Evolutionary conservation across 2,888 invertebrate species (phyloP).

Genomic region (Choristoneura rosaceana): DNA sequence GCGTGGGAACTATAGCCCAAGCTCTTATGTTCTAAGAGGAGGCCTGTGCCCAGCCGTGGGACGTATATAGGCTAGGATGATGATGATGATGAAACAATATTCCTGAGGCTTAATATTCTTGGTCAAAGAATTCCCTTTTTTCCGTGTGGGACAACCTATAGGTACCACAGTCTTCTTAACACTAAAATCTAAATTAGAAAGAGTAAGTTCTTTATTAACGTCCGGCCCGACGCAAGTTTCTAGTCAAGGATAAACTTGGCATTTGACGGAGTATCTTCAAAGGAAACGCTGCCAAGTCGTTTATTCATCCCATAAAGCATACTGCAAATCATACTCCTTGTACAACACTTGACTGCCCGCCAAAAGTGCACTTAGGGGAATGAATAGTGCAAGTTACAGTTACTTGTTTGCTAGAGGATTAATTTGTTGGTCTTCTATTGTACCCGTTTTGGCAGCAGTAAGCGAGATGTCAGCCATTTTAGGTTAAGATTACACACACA

Average conservation of each 20-base stretch:
- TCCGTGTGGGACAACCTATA: no score
- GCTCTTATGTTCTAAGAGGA: no score
- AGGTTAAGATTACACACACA: no score
- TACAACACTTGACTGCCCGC: conserved; percentile 38
- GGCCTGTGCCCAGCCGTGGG: no score
- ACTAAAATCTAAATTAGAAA: no score
- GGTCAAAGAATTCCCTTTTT: no score
- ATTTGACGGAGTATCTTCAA: neutral
- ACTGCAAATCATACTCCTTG: conserved; percentile 36
- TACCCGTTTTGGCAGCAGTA: conserved; percentile 24
- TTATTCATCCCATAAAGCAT: conserved; percentile 12
- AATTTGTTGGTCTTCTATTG: conserved; percentile 36
- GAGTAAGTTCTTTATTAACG: no score
- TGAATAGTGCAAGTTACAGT: conserved; percentile 42
- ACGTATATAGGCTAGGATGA: no score
- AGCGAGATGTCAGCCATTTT: neutral
- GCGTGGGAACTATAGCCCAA: no score
- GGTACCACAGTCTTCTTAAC: no score
- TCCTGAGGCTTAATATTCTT: no score
- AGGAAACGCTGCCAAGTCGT: conserved; percentile 22
- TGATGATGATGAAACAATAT: no score
- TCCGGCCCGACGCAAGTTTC: neutral
- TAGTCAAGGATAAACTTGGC: neutral
- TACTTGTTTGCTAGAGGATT: conserved; percentile 35
- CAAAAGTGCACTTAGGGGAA: conserved; percentile 47